A percentile compares a stretch with the other conserved stretches of the same genome.
phyloP scores from a whole-genome alignment of 2,797 vertebrate species.

The Coregonus ussuriensis region DNA sequence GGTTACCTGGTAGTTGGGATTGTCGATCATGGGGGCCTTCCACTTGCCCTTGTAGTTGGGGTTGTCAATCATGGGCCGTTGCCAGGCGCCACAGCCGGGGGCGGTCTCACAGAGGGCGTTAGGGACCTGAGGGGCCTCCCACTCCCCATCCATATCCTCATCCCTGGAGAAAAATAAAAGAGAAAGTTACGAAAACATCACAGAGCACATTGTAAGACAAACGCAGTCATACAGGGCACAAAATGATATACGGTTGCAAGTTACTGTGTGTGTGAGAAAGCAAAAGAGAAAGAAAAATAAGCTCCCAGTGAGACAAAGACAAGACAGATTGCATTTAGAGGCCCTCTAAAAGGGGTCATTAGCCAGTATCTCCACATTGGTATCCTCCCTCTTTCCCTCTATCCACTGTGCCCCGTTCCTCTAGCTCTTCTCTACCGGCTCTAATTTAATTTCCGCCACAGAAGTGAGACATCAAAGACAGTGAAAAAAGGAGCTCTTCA shows the following conservation, averaged over 20 bases:
- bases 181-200: background rate
- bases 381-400: background rate
- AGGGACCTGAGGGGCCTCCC: slow-evolving; percentile 95
- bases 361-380: background rate
- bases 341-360: background rate
- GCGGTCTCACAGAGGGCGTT: slow-evolving; percentile 91
- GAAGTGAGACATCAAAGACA: slow-evolving; percentile 30
- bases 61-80: slow-evolving; percentile 91
- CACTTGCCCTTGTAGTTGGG: slow-evolving; percentile 98
- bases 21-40: slow-evolving; percentile 97
- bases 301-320: background rate
- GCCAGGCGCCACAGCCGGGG: slow-evolving; percentile 92
- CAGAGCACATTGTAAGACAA: background rate
- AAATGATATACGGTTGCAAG: too few species aligned
- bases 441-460: slow-evolving; percentile 36
- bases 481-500: background rate
- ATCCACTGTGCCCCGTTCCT: background rate
- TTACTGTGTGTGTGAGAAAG: too few species aligned
- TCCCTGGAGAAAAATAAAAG: slow-evolving; percentile 78
- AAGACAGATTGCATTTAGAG: background rate
- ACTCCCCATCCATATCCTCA: slow-evolving; percentile 98
- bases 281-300: too few species aligned
- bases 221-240: background rate
- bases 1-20: slow-evolving; percentile 94
- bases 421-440: background rate